These are phyloP conservation scores for Danaus plexippus DNA, from an alignment of 1,140 invertebrate species.

Conservation along the genomic window DNA sequence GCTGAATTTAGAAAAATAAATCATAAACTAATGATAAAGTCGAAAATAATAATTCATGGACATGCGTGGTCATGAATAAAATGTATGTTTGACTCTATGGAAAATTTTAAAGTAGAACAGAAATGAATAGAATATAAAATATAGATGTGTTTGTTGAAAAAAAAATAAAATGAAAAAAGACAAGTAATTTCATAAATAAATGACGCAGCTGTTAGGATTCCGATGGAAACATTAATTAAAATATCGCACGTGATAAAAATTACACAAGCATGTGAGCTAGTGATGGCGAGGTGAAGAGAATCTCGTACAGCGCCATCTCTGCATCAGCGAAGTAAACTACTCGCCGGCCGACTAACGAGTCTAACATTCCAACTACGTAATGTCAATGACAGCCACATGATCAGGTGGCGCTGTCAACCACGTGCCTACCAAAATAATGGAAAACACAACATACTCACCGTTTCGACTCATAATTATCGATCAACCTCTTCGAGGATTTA, in stretches of 20 bases:
- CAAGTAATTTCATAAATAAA: not conserved
- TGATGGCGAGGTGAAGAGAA: too few relatives aligned
- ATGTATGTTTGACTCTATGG: too few relatives aligned
- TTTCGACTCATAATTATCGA: constrained; percentile 37
- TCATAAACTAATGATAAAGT: too few relatives aligned
- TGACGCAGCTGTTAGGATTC: not conserved
- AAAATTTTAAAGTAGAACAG: too few relatives aligned
- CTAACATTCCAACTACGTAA: constrained; percentile 6
- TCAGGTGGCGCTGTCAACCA: constrained; percentile 21
- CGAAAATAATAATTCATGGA: too few relatives aligned
- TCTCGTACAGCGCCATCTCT: constrained; percentile 21
- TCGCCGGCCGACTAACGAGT: too few relatives aligned
- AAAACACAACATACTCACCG: constrained; percentile 37
- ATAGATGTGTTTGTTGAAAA: too few relatives aligned
- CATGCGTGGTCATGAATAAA: too few relatives aligned
- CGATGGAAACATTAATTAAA: not conserved
- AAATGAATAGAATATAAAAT: too few relatives aligned
- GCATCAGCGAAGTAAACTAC: too few relatives aligned
- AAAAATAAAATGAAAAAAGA: too few relatives aligned
- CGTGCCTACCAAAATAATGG: constrained; percentile 12
- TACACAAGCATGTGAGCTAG: not conserved
- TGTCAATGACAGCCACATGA: constrained; percentile 8
- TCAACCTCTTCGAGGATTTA: constrained; percentile 12
- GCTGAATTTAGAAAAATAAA: not conserved
- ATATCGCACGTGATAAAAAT: not conserved